Evolutionary conservation across 2,113 vertebrate species (phyloP), one percentile per base, ranked within the genome.

Genomic region (Panurus biarmicus): DNA sequence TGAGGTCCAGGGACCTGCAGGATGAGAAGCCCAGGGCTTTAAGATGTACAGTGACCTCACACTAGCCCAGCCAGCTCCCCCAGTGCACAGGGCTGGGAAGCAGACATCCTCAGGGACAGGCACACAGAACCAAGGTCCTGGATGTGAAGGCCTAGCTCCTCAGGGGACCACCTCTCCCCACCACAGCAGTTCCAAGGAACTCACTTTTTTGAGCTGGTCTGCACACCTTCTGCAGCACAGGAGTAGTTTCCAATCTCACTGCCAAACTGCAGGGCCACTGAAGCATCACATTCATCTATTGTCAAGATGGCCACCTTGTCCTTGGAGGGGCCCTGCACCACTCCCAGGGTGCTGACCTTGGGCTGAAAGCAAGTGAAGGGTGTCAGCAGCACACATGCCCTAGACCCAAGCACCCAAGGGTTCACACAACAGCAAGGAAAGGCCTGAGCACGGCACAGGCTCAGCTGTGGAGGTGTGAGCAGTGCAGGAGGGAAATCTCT

Each of bases 201-300:
- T 99, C 97, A 99, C 99, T 99, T 99, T 96, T 99, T 99, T 21
- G 98, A 99, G 98, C 99, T 99, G 95, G 98, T 99, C 97, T 99
- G 99, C 82, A 98, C 97, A 61, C 99, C 99, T 89, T 99, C 98
- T 17, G 99, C 99, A 0, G 99, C 99, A 12, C 99, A 99, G 47
- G 99, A 99, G 92, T 99, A 99, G 97, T 99, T 99, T 75, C 99
- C 98, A 3, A 99, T 98, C 96, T 99, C 98, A 0, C 95, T 97
- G 28, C 98, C 98, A 9, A 99, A 99, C 93, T 98, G 98, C 79
- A 99, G 98, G 13, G 99, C 99, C 94, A 99, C 96, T 1, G 99
- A 98, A 12, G 98, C 98, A 5, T 99, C 98, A 38, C 99, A 99
- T 95, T 99, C 98, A 16, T 99, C 99, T 74, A 99, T 97, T 29